Evolutionary conservation across 2,113 vertebrate species (phyloP).

Genomic region (Corythoichthys haematopterus): DNA sequence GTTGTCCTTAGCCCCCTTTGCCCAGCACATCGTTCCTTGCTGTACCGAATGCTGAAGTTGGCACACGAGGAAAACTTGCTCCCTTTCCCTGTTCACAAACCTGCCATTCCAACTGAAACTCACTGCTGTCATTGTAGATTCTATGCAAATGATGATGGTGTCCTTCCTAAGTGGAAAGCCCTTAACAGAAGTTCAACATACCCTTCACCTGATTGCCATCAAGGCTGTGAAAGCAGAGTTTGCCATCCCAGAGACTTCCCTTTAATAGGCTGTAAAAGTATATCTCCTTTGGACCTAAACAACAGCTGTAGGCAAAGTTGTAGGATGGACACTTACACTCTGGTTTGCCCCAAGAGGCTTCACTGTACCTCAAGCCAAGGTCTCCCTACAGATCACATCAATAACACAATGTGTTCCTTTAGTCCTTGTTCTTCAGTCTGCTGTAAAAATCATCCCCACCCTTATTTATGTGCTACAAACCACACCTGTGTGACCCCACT

Average conservation of each 20-base stretch:
- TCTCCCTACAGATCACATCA: constrained; percentile 67
- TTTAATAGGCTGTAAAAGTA: constrained; percentile 67
- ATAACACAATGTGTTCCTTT: constrained; percentile 63
- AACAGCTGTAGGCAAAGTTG: constrained; percentile 74
- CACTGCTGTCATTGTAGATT: constrained; percentile 39
- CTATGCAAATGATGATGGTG: constrained; percentile 23
- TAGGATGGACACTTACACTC: constrained; percentile 62
- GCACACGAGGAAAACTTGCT: constrained; percentile 46
- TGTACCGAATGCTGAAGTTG: constrained; percentile 58
- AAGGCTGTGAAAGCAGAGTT: constrained; percentile 19
- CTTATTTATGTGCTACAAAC: constrained; percentile 49
- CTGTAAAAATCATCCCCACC: constrained; percentile 65
- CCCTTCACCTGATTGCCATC: constrained; percentile 30
- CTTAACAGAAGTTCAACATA: constrained; percentile 3
- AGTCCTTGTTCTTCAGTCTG: constrained; percentile 40
- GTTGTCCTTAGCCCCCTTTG: constrained; percentile 54
- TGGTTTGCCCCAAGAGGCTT: constrained; percentile 76
- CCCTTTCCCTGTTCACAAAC: constrained; percentile 20
- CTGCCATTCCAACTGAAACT: constrained; percentile 22
- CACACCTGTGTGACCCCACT: constrained; percentile 48
- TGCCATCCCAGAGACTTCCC: constrained; percentile 30
- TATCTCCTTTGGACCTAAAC: constrained; percentile 36
- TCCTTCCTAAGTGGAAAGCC: constrained; percentile 34
- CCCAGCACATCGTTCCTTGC: constrained; percentile 52
- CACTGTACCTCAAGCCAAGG: constrained; percentile 78